phyloP scores from a whole-genome alignment of 2,113 vertebrate species.

The Motacilla tschutschensis region DNA sequence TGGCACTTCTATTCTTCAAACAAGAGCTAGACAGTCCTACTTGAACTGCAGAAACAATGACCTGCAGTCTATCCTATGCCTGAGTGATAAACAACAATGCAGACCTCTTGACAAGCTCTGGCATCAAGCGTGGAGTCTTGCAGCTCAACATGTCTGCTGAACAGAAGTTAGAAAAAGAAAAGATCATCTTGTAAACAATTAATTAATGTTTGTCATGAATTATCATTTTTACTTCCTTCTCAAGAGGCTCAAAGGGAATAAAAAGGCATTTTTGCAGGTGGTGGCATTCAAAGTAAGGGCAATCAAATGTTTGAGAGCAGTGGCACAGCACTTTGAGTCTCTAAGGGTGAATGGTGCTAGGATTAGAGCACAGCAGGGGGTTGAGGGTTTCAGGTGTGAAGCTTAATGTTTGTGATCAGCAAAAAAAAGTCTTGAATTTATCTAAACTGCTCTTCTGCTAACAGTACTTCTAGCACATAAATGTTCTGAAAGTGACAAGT shows the following conservation, averaged over 20 bases:
- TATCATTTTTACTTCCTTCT: conserved; percentile 89
- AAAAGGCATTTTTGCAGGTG: conserved; percentile 92
- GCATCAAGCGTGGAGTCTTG: conserved; percentile 76
- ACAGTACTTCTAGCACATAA: conserved; percentile 88
- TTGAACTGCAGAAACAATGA: conserved; percentile 81
- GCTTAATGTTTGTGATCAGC: conserved; percentile 88
- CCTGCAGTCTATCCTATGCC: conserved; percentile 75
- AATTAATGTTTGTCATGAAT: conserved; percentile 90
- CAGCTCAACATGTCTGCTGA: conserved; percentile 78
- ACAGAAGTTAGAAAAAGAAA: conserved; percentile 84
- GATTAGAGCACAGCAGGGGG: conserved; percentile 87
- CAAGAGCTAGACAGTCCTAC: conserved; percentile 76
- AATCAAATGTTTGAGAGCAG: conserved; percentile 89
- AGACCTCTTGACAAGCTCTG: conserved; percentile 78
- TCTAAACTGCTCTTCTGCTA: conserved; percentile 89
- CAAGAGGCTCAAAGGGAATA: conserved; percentile 87
- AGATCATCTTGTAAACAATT: conserved; percentile 89
- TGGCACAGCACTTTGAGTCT: conserved; percentile 82
- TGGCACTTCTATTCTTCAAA: conserved; percentile 77
- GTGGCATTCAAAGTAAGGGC: conserved; percentile 89
- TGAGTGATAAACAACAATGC: conserved; percentile 80
- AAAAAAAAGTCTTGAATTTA: conserved; percentile 87
- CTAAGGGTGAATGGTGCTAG: conserved; percentile 88
- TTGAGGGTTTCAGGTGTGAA: conserved; percentile 89
- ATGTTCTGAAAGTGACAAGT: conserved; percentile 87